A percentile compares a stretch with the other conserved stretches of the same genome.
Evolutionary conservation across 37 sponge, comb jelly and placozoan species (phyloP).

Genomic region (Haliclona indistincta): DNA sequence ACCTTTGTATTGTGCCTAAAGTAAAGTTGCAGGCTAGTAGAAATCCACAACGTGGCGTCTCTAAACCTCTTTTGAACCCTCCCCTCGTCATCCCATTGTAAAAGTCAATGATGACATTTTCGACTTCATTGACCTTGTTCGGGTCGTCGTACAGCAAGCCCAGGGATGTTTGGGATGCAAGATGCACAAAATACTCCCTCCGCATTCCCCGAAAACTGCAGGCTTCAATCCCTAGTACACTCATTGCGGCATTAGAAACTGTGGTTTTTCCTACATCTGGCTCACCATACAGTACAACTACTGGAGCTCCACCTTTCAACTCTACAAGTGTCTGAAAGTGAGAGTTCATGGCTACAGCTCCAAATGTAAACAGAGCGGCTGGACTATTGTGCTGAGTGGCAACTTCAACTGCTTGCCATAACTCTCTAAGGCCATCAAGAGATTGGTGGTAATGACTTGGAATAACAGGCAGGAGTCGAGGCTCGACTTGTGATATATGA

Average conservation of each 20-base stretch:
- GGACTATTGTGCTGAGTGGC: conserved; percentile 8
- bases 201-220: conserved; percentile 26
- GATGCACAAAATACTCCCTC: conserved; percentile 17
- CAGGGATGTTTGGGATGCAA: conserved; percentile 30
- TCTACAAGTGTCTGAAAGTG: conserved; percentile 25
- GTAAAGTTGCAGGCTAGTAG: conserved; percentile 28
- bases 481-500: conserved; percentile 4
- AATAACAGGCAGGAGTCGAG: background rate
- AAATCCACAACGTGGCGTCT: conserved; percentile 22
- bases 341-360: conserved; percentile 29
- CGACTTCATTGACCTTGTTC: conserved; percentile 24
- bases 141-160: conserved; percentile 28
- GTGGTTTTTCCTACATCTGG: conserved; percentile 35
- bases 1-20: conserved; percentile 19
- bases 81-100: conserved; percentile 40
- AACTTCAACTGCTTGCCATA: conserved; percentile 4
- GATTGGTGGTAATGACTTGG: no score
- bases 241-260: conserved; percentile 38
- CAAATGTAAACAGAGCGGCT: conserved; percentile 21
- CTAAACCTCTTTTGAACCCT: conserved; percentile 13
- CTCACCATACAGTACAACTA: conserved; percentile 34
- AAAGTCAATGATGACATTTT: conserved; percentile 26
- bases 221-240: conserved; percentile 21
- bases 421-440: no score
- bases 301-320: conserved; percentile 20